A percentile compares a stretch with the other conserved stretches of the same genome.
Evolutionary conservation across 2,888 invertebrate genomes (phyloP).

Genomic region (Epinotia brunnichana): DNA sequence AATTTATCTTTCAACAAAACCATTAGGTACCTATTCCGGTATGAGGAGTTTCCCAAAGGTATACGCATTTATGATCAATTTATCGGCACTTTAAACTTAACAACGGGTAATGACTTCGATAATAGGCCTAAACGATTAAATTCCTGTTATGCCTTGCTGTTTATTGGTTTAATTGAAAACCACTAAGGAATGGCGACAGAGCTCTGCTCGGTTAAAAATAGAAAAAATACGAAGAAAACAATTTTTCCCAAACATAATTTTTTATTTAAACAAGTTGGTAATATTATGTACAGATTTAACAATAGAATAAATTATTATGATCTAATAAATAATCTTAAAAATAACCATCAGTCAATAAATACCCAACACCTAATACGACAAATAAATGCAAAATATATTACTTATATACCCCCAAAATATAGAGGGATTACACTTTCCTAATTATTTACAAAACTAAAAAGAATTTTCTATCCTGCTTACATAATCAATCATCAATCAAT

Average conservation of each 20-base stretch:
- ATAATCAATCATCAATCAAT: neutral
- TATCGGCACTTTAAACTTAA: conserved; percentile 17
- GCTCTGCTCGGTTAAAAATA: too few species aligned
- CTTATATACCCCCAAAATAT: neutral
- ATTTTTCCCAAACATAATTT: too few species aligned
- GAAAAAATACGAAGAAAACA: too few species aligned
- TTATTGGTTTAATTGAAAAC: conserved; percentile 4
- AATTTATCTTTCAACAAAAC: neutral
- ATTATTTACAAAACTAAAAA: conserved; percentile 47
- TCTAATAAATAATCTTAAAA: conserved; percentile 26
- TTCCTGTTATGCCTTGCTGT: neutral
- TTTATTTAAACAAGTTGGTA: conserved; percentile 27
- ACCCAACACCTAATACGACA: conserved; percentile 16
- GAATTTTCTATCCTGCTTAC: conserved; percentile 1
- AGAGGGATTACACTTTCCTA: neutral
- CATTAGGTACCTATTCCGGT: neutral
- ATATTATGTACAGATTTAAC: conserved; percentile 37
- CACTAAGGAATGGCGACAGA: too few species aligned
- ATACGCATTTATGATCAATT: conserved; percentile 1
- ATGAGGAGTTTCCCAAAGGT: neutral
- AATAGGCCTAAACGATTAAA: conserved; percentile 13
- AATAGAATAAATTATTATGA: conserved; percentile 36
- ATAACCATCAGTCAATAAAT: conserved; percentile 32
- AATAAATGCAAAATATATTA: conserved; percentile 16
- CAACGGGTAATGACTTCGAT: conserved; percentile 7